phyloP scores from a whole-genome alignment of 1,140 invertebrate species.

The Steinernema feltiae region DNA sequence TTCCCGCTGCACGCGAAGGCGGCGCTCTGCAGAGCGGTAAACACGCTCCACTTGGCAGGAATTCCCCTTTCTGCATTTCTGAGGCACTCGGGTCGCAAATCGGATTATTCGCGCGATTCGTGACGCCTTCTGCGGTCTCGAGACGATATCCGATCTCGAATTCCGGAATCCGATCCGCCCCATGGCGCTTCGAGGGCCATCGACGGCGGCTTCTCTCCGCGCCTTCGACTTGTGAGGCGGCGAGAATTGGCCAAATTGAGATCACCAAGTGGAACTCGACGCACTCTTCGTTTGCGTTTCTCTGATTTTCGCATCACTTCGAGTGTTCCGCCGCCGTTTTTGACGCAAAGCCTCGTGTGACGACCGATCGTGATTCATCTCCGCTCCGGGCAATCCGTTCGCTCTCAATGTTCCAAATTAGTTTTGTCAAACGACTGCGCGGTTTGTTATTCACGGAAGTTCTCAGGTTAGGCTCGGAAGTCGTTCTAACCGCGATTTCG shows the following conservation, averaged over 20 bases:
- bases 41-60: background rate
- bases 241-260: background rate
- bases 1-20: background rate
- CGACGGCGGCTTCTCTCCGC: background rate
- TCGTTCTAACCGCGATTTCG: too few relatives aligned
- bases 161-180: background rate
- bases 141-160: background rate
- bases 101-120: background rate
- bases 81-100: background rate
- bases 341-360: too few relatives aligned
- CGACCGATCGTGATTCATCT: too few relatives aligned
- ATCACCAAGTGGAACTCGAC: too few relatives aligned
- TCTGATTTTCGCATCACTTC: too few relatives aligned
- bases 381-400: too few relatives aligned
- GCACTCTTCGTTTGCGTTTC: too few relatives aligned
- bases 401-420: too few relatives aligned
- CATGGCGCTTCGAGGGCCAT: background rate
- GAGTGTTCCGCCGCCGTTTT: too few relatives aligned
- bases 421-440: too few relatives aligned
- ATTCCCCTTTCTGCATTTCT: background rate
- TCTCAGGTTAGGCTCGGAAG: too few relatives aligned
- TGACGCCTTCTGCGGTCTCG: background rate
- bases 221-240: background rate
- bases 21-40: background rate
- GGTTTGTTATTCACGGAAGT: too few relatives aligned